phyloP scores from a whole-genome alignment of 2,888 invertebrate species.

The Nomada goodeniana region DNA sequence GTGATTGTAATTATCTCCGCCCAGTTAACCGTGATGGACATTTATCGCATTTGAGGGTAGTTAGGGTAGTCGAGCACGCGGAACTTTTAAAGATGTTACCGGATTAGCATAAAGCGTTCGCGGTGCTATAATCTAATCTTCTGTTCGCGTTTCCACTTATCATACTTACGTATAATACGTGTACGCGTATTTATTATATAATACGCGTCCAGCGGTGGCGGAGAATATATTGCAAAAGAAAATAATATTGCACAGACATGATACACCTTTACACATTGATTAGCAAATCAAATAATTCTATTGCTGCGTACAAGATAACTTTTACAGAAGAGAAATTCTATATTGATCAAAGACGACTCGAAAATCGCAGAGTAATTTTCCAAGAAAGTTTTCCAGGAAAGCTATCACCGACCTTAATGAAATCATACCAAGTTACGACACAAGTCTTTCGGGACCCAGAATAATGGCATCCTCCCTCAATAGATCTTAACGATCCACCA shows the following conservation, averaged over 20 bases:
- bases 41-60: slow-evolving; percentile 20
- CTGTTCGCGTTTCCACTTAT: slow-evolving; percentile 21
- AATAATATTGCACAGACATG: too few relatives aligned
- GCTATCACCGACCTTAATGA: neutral
- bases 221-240: neutral
- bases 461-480: neutral
- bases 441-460: neutral
- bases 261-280: too few relatives aligned
- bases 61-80: slow-evolving; percentile 2
- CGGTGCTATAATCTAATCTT: slow-evolving; percentile 24
- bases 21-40: slow-evolving; percentile 30
- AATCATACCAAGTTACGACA: neutral
- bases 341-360: too few relatives aligned
- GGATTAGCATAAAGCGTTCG: neutral
- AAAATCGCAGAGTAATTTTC: neutral
- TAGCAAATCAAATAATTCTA: too few relatives aligned
- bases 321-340: too few relatives aligned
- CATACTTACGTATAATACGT: neutral
- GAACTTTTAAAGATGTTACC: slow-evolving; percentile 17
- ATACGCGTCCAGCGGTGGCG: neutral
- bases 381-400: neutral
- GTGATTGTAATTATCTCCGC: slow-evolving; percentile 35
- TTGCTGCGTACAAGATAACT: too few relatives aligned
- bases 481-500: slow-evolving; percentile 41
- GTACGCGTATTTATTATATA: too few relatives aligned